These are phyloP conservation scores for Psilopogon haemacephalus DNA, from an alignment of 2,113 vertebrate species.

Conservation along the genomic window DNA sequence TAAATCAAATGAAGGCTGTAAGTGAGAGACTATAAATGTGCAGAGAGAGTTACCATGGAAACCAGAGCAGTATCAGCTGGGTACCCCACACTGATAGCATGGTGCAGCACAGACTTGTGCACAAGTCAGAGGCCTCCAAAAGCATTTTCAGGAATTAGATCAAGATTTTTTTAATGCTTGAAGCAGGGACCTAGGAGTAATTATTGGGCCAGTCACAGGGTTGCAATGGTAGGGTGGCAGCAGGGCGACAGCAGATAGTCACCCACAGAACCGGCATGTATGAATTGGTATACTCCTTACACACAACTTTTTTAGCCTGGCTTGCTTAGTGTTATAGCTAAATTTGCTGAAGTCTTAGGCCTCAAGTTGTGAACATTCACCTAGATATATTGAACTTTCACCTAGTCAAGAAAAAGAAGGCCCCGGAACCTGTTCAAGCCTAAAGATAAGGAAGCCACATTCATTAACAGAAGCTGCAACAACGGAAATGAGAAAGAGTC, in stretches of 20 bases:
- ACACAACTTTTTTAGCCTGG: not conserved
- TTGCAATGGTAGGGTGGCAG: not conserved
- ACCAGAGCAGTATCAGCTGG: slow-evolving; percentile 49
- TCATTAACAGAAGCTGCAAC: not conserved
- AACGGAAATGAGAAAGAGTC: not conserved
- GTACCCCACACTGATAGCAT: not conserved
- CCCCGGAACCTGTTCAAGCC: not conserved
- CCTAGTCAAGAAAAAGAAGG: not conserved
- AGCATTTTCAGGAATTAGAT: not conserved
- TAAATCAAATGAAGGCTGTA: slow-evolving; percentile 73
- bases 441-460: not conserved
- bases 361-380: not conserved
- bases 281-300: not conserved
- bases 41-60: slow-evolving; percentile 73
- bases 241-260: not conserved
- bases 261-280: not conserved
- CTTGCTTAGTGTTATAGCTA: not conserved
- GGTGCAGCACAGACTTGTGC: not conserved
- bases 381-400: not conserved
- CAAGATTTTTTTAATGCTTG: not conserved
- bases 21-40: slow-evolving; percentile 72
- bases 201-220: not conserved
- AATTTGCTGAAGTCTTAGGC: not conserved
- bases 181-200: not conserved
- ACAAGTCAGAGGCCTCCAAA: not conserved